Evolutionary conservation across 2,888 invertebrate species (phyloP), one percentile per base, ranked within the genome.

Genomic region (Dicyrtomina minuta): DNA sequence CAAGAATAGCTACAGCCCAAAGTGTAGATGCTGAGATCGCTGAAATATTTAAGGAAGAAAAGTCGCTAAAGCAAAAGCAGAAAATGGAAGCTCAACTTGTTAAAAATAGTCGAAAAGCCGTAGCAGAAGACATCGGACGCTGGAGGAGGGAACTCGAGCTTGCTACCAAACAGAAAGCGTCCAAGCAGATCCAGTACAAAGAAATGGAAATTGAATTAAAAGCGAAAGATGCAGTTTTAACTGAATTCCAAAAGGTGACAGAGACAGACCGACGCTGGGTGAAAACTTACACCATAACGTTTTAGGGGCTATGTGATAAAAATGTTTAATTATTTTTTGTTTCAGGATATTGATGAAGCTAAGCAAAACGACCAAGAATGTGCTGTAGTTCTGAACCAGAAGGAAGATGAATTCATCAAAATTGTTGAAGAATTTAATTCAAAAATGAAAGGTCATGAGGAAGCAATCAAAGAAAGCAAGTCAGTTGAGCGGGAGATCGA

Each of bases 51-150:
- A 87, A 83, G 13, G 82, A 83, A 51, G 86, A 87, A 60, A 84
- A 85, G 62, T 83, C 83, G 60, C 81, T 81, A n/a, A 86, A 87
- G 77, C 82, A 81, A 85, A 87, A 79, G 83, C 84, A 1, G 0
- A 81, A 84, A 68, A 82, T 81, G 26, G 58, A 74, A 22, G 78
- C 79, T 26, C 73, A 74, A 49, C 73, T 82, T 46, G 80, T 82
- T 44, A 79, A 75, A 3, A 80, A 81, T 33, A 80, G 81, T 70
- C 81, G 81, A 0, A 85, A 85, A 74, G 88, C 90, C 68, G 82
- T 93, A 22, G 89, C 91, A 80, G 83, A 82, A 15, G 91, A 93
- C 81, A 86, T 94, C 71, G 88, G 89, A 69, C 91, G 96, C 75
- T 84, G 89, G 27, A 92, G 94, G 76, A 87, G 88, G 56, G 88